Percentiles rank a stretch among this genome's conserved stretches.
Conservation (phyloP, 2,888 invertebrate genomes). For the Hypena proboscidalis region DNA sequence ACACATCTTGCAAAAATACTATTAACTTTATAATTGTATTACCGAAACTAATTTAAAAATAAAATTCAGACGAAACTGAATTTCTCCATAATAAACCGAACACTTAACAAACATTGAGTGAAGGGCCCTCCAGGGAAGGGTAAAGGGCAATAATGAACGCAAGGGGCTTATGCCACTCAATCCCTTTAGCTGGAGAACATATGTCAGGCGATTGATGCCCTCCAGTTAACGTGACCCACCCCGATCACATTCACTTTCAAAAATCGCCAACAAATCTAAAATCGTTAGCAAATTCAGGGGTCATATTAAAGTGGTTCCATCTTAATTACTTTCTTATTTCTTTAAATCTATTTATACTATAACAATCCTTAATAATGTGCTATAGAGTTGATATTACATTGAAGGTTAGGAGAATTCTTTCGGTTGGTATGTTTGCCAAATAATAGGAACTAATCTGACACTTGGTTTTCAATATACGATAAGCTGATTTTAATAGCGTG, state of each 20-base stretch:
- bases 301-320: constrained; percentile 53
- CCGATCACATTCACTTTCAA: constrained; percentile 29
- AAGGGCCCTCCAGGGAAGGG: constrained; percentile 64
- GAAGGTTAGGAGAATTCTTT: constrained; percentile 6
- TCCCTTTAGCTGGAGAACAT: constrained; percentile 74
- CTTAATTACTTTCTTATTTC: constrained; percentile 74
- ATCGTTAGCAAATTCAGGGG: constrained; percentile 32
- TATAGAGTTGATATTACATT: constrained; percentile 11
- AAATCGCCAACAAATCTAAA: constrained; percentile 28
- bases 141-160: constrained; percentile 77
- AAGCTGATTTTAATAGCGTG: constrained; percentile 45
- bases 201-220: constrained; percentile 67
- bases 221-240: constrained; percentile 46
- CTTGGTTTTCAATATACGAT: constrained; percentile 51
- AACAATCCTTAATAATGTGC: constrained; percentile 4
- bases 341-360: constrained; percentile 24
- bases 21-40: too few species aligned
- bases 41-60: too few species aligned
- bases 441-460: constrained; percentile 62
- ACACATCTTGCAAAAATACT: too few species aligned
- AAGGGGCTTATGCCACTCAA: constrained; percentile 79
- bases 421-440: constrained; percentile 47
- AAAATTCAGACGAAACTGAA: constrained; percentile 25
- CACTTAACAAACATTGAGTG: constrained; percentile 69
- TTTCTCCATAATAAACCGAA: constrained; percentile 59